Evolutionary conservation across 2,113 vertebrate genomes (phyloP).

Genomic region (Porphyrio hochstetteri): DNA sequence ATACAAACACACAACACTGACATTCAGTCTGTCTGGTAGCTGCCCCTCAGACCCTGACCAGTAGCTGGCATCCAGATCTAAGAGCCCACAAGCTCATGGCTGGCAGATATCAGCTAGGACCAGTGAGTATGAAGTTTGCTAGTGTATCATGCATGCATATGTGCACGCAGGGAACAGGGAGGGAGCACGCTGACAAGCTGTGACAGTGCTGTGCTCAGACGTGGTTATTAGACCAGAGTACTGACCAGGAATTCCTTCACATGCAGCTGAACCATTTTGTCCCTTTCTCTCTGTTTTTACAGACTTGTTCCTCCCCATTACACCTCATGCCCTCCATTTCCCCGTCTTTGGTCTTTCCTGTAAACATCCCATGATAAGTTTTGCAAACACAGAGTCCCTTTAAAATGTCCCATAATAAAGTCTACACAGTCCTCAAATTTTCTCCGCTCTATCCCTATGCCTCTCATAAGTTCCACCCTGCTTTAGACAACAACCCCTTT

Average conservation of each 20-base stretch:
- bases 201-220: not conserved
- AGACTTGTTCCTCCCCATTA: not conserved
- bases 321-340: not conserved
- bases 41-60: not conserved
- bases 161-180: not conserved
- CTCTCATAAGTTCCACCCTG: not conserved
- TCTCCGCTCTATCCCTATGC: not conserved
- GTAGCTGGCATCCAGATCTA: not conserved
- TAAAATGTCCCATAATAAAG: not conserved
- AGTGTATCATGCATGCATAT: not conserved
- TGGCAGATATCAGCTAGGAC: not conserved
- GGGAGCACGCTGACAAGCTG: not conserved
- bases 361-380: not conserved
- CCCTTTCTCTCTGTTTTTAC: not conserved
- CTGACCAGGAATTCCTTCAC: not conserved
- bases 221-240: not conserved
- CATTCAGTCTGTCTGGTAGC: not conserved
- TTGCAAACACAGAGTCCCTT: not conserved
- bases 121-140: not conserved
- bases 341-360: not conserved
- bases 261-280: not conserved
- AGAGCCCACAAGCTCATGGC: not conserved
- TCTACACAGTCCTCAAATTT: not conserved
- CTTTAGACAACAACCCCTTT: not conserved
- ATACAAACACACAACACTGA: too few species aligned